Conservation (phyloP, 2,797 vertebrate genomes). For the Spinibarbus caldwelli region DNA sequence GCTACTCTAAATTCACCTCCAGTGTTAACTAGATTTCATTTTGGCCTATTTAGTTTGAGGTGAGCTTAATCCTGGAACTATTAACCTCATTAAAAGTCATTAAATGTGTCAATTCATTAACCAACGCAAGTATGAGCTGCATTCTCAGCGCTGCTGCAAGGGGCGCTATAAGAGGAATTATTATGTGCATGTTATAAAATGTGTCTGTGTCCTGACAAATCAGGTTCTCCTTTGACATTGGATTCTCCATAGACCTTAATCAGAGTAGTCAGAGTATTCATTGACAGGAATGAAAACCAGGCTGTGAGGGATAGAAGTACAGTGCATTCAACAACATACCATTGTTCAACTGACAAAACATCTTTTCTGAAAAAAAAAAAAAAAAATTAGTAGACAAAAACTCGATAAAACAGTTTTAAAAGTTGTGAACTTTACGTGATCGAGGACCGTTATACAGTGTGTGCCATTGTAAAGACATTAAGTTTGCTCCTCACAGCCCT, state of each 20-base stretch:
- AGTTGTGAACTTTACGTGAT: too few relatives aligned
- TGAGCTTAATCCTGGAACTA: neutral
- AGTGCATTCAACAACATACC: neutral
- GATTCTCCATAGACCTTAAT: neutral
- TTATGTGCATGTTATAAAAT: neutral
- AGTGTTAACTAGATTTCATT: neutral
- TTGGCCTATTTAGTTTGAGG: constrained; percentile 4
- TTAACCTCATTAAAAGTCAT: constrained; percentile 10
- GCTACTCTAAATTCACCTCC: neutral
- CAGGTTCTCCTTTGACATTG: neutral
- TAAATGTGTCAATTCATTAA: constrained; percentile 20
- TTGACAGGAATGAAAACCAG: neutral
- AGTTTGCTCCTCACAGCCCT: neutral
- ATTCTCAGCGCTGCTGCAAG: neutral
- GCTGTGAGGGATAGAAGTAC: neutral
- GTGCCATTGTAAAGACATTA: too few relatives aligned
- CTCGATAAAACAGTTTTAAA: too few relatives aligned
- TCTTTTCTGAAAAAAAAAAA: too few relatives aligned
- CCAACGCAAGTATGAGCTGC: neutral
- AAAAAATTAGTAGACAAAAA: too few relatives aligned
- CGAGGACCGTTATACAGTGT: too few relatives aligned
- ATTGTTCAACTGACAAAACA: neutral
- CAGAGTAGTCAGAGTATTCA: too few relatives aligned
- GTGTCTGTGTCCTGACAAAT: neutral
- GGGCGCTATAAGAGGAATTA: neutral